Base-by-base conservation (phyloP, 2,113 vertebrate genomes). In the Laticauda laticaudata region DNA sequence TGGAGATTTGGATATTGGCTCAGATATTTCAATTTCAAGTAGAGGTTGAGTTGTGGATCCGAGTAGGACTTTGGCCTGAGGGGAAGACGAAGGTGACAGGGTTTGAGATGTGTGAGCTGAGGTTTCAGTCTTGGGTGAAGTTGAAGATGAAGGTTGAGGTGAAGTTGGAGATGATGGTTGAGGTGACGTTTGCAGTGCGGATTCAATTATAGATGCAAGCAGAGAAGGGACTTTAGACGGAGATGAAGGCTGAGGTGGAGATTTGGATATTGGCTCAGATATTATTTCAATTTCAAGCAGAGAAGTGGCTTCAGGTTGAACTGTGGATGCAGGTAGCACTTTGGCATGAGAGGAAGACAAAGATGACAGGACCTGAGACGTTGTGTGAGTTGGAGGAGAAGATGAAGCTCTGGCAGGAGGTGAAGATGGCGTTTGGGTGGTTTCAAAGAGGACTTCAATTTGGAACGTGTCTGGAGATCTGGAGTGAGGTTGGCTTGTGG, bases 401-500 rank as follows among this genome's bases (percentile, higher is more conserved):
- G 29, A 15, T 4, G 0, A 0, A 0, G 18, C 2, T 0, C 3
- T 0, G 2, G 20, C 5, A 2, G 3, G 2, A 18, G 55, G 10
- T 29, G 39, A 56, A 15, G 9, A 7, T 20, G 57, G 43, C 2
- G 14, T 53, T 23, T 11, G 4, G 61, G 4, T 20, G 5, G 12
- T 8, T 4, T 59, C 11, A 15, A 3, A 3, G 3, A 12, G 21
- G n/a, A 14, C 10, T 9, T 48, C 18, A 34, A 15, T 3, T 1
- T 24, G 10, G 21, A 24, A 0, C 2, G 69, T 75, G 0, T 0
- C 0, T 3, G 45, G 43, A 0, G 48, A 5, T 5, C 0, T 0
- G 0, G 3, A 1, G 6, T 75, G n/a, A 0, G 23, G 18, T 8
- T 0, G 0, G 0, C 15, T 3, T 2, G 9, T 0, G 5, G 23